Evolutionary conservation across 2,113 vertebrate genomes (phyloP).

Genomic region (Rhynchopsitta pachyrhyncha): DNA sequence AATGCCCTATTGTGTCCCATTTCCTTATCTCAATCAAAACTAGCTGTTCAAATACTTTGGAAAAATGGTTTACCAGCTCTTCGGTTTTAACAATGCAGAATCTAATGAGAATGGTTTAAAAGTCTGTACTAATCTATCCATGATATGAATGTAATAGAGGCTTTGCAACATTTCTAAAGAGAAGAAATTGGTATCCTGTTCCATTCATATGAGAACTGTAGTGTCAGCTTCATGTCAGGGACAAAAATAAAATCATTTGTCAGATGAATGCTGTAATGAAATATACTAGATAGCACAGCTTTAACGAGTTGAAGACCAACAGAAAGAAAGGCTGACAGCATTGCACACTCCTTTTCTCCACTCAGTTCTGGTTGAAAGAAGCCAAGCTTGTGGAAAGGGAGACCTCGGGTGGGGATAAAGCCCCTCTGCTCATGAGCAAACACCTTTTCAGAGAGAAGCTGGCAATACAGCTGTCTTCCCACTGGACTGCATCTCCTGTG

Average conservation of each 20-base stretch:
- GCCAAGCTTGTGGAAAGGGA: not conserved
- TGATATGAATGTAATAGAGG: not conserved
- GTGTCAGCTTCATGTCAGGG: not conserved
- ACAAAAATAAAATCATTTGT: not conserved
- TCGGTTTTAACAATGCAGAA: not conserved
- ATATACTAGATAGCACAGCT: not conserved
- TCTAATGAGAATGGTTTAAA: not conserved
- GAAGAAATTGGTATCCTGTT: not conserved
- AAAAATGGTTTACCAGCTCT: not conserved
- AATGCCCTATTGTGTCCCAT: not conserved
- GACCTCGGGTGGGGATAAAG: not conserved
- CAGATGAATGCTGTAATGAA: not conserved
- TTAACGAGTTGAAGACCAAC: rapidly evolving
- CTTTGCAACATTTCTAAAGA: not conserved
- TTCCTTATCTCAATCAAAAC: not conserved
- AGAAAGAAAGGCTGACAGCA: not conserved
- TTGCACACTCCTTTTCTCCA: not conserved
- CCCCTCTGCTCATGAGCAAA: not conserved
- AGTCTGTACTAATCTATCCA: not conserved
- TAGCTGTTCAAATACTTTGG: not conserved
- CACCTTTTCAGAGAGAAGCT: not conserved
- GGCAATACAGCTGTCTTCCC: not conserved
- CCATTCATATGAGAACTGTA: not conserved
- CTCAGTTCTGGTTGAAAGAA: not conserved
- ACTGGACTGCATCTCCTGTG: rapidly evolving